Evolutionary conservation across 2,113 vertebrate genomes (phyloP), one percentile per base, ranked within the genome.

Genomic region (Diglossa brunneiventris): DNA sequence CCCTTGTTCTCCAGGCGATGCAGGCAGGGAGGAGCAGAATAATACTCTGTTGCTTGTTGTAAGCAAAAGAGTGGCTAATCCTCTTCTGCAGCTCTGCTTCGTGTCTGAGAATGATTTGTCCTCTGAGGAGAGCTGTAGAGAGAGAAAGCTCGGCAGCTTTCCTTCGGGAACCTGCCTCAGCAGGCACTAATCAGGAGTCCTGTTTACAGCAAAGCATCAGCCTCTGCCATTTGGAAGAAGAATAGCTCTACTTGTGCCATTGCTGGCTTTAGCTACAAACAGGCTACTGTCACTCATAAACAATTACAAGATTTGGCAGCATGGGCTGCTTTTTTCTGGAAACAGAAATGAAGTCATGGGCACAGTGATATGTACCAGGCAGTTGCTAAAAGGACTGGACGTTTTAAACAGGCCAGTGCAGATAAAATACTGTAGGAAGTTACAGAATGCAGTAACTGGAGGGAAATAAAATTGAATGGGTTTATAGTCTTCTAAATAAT

Each of bases 291-390:
- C 61, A 33, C 61, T 94, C 88, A 92, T 94, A 89, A 97, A 94
- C 92, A 96, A 87, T 94, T 70, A 44, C 86, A 91, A 93, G 91
- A 92, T 92, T 91, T 96, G 95, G 94, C 95, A 95, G 86, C 90
- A 47, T 66, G 79, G 44, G 42, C 75, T 53, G 67, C 72, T 52
- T 46, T 94, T 83, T 96, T 88, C 91, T 96, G 68, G 83, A 90
- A 92, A 59, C 72, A 96, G 62, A 79, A 92, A 79, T 81, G 83
- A 92, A 95, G 73, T 96, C 75, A 96, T 69, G 84, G 83, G 70
- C 59, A 75, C 56, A 69, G 49, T 62, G 87, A 50, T 69, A 33
- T 30, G 69, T 79, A 89, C 50, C 74, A 97, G 83, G 79, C 75
- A 50, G 55, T 90, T 88, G 50, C 80, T 92, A 46, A 80, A 86